Conservation (phyloP, 2,797 vertebrate species). For the Diplodus puntazzo region DNA sequence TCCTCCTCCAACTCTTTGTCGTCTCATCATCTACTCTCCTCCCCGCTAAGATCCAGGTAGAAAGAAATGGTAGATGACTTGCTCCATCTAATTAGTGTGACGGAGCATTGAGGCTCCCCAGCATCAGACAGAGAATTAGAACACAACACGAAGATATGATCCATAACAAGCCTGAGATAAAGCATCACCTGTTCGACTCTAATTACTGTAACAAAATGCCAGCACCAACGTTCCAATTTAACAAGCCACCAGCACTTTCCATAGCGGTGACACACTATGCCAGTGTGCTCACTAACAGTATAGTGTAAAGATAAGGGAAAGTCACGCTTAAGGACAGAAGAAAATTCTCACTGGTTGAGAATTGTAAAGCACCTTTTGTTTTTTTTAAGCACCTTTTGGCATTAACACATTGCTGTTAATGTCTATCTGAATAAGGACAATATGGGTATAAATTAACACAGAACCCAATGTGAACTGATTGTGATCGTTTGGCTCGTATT, state of each 20-base stretch:
- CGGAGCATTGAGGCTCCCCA: conserved; percentile 68
- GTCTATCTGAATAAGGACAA: not conserved
- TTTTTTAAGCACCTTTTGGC: not conserved
- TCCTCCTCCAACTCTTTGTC: conserved; percentile 7
- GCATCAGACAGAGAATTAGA: conserved; percentile 77
- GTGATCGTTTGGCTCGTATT: not conserved
- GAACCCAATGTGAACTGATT: not conserved
- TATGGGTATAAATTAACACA: not conserved
- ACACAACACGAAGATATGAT: conserved; percentile 75
- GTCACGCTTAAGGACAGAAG: not conserved
- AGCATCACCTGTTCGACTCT: conserved; percentile 81
- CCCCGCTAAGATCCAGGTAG: conserved; percentile 48
- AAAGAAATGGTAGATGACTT: conserved; percentile 70
- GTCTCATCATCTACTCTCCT: conserved; percentile 53
- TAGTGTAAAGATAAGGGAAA: not conserved
- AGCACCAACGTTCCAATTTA: conserved; percentile 54
- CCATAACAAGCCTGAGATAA: conserved; percentile 78
- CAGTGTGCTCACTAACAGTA: conserved; percentile 14
- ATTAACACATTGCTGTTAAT: not conserved
- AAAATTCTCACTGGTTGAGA: not conserved
- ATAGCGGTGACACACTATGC: conserved; percentile 18
- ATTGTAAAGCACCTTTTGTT: not conserved
- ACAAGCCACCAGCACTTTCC: conserved; percentile 37
- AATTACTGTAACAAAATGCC: conserved; percentile 74
- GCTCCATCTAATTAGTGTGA: conserved; percentile 82